Percentiles rank a stretch among this genome's conserved stretches.
Conservation (phyloP, 2,113 vertebrate genomes). For the Paramormyrops kingsleyae region DNA sequence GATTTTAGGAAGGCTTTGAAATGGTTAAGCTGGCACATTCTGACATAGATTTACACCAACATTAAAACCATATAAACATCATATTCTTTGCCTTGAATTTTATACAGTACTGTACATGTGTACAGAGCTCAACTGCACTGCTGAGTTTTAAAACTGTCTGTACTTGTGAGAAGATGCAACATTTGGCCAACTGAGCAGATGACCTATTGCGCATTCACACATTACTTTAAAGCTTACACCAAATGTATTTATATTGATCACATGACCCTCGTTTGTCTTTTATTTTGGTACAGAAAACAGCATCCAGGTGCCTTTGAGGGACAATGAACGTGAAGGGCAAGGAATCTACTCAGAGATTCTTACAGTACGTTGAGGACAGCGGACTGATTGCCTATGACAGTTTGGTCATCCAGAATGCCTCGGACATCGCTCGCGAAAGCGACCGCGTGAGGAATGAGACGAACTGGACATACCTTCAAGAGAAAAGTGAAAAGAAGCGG, state of each 20-base stretch:
- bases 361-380: constrained; percentile 93
- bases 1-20: not conserved
- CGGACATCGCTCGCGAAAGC: constrained; percentile 75
- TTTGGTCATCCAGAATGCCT: constrained; percentile 87
- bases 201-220: not conserved
- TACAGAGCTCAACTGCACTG: not conserved
- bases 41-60: not conserved
- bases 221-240: not conserved
- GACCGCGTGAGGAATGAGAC: constrained; percentile 92
- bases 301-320: constrained; percentile 69
- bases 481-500: constrained; percentile 92
- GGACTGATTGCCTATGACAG: constrained; percentile 89
- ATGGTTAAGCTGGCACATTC: not conserved
- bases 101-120: not conserved
- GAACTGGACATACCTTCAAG: constrained; percentile 84
- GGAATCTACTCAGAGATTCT: constrained; percentile 80
- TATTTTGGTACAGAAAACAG: constrained; percentile 62
- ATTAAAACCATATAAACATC: not conserved
- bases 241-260: not conserved
- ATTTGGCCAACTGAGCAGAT: not conserved
- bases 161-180: not conserved
- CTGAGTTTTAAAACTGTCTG: not conserved
- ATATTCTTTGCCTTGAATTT: not conserved
- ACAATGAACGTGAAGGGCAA: constrained; percentile 90
- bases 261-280: not conserved